Evolutionary conservation across 2,888 invertebrate genomes (phyloP).

Genomic region (Stenodera caucasica): DNA sequence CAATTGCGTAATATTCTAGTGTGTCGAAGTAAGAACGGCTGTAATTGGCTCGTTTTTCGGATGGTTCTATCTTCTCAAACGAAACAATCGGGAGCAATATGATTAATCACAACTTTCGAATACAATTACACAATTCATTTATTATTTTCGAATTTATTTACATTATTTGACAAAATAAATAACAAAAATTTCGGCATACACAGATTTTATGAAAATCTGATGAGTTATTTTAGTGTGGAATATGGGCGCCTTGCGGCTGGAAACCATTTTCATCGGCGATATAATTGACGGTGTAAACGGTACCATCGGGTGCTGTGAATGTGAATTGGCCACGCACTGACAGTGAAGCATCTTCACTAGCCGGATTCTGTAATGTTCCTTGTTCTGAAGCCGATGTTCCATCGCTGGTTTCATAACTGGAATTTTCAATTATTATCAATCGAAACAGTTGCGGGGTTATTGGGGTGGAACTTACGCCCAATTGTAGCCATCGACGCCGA

Average conservation of each 20-base stretch:
- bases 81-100: not conserved
- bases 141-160: not conserved
- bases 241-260: slow-evolving; percentile 57
- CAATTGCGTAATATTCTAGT: not conserved
- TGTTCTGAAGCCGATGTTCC: slow-evolving; percentile 66
- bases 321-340: slow-evolving; percentile 66
- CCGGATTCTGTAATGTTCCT: slow-evolving; percentile 63
- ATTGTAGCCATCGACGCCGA: slow-evolving; percentile 55
- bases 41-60: too few relatives aligned
- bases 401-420: slow-evolving; percentile 67
- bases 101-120: not conserved
- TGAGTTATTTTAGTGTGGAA: slow-evolving; percentile 43
- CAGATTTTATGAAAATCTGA: slow-evolving; percentile 1
- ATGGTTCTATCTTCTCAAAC: not conserved
- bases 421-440: slow-evolving; percentile 11
- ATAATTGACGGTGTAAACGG: slow-evolving; percentile 64
- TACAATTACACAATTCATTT: slow-evolving; percentile 17
- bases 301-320: slow-evolving; percentile 65
- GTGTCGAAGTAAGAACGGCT: too few relatives aligned
- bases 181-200: not conserved
- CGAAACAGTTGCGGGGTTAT: not conserved
- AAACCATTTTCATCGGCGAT: too few relatives aligned
- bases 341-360: slow-evolving; percentile 65
- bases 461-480: slow-evolving; percentile 45
- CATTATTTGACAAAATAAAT: not conserved